Percentiles rank a stretch among this genome's conserved stretches.
Evolutionary conservation across 2,797 vertebrate genomes (phyloP).

Genomic region (Merluccius polli): DNA sequence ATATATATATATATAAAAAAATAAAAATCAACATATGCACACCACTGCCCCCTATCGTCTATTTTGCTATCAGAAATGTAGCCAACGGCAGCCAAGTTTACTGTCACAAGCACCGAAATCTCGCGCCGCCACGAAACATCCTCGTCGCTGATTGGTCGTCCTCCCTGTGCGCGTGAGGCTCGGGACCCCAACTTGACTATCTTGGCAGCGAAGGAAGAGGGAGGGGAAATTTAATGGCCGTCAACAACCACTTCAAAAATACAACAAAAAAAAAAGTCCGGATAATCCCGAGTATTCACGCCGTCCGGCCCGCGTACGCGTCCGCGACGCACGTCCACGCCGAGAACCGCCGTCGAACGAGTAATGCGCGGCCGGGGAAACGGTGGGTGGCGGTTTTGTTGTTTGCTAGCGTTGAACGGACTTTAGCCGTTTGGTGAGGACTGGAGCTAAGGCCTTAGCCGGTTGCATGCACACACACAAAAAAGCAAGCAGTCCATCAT

Average conservation of each 20-base stretch:
- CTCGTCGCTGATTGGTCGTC: constrained; percentile 54
- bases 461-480: constrained; percentile 64
- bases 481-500: constrained; percentile 64
- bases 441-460: constrained; percentile 65
- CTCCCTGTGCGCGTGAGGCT: constrained; percentile 1
- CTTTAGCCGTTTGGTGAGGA: constrained; percentile 62
- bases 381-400: constrained; percentile 34
- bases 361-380: background rate
- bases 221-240: constrained; percentile 77
- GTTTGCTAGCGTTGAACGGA: constrained; percentile 39
- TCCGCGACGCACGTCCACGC: background rate
- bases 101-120: constrained; percentile 6
- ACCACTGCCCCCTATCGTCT: constrained; percentile 52
- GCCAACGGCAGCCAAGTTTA: constrained; percentile 54
- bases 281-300: constrained; percentile 55
- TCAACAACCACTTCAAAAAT: constrained; percentile 61
- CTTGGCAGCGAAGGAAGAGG: constrained; percentile 64
- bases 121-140: background rate
- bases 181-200: constrained; percentile 35
- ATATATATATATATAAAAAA: no score
- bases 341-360: background rate
- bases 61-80: constrained; percentile 11
- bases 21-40: no score
- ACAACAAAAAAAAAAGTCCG: constrained; percentile 66
- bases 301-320: constrained; percentile 4